Evolutionary conservation across 2,113 vertebrate species (phyloP), one percentile per base, ranked within the genome.

Genomic region (Eulemur macaco): DNA sequence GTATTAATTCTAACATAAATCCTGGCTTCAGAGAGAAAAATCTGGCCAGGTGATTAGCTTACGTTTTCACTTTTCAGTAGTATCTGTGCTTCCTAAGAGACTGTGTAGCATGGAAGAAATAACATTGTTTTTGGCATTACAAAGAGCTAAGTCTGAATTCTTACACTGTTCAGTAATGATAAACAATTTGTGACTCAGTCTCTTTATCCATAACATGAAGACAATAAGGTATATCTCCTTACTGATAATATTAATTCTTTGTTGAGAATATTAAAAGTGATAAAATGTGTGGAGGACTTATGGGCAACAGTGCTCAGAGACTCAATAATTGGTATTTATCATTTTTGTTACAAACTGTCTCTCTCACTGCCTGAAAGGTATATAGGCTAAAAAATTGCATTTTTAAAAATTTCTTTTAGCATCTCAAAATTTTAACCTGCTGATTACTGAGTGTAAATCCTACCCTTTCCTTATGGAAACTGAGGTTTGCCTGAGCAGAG

Each of bases 281-380:
- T 52, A 34, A 54, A 39, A 42, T 25, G 50, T 3, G 0, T 18
- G 7, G 14, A 39, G 0, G 4, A 68, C 3, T 2, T 47, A 6
- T 11, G 8, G 18, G 8, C 6, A 42, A 54, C 2, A 25, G 45
- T 20, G 1, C 34, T 45, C 56, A 71, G 25, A 94, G 2, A 25
- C 8, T 47, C 50, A 31, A 25, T 58, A 56, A 86, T 29, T 3
- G 3, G 1, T 63, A 29, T 1, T 23, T 34, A 31, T 17, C 0
- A 11, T 86, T 86, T 31, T 31, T 56, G 31, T 84, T 18, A 18
- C 1, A 58, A 52, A 29, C 3, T 45, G 3, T 69, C 7, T 13
- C 8, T 21, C 27, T 83, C 17, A 31, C 13, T 52, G 14, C 3
- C 8, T 83, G 0, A 47, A 93, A 87, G 82, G 3, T 45, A 34